phyloP scores from a whole-genome alignment of 1,140 invertebrate genomes.

The Drosophila hydei region DNA sequence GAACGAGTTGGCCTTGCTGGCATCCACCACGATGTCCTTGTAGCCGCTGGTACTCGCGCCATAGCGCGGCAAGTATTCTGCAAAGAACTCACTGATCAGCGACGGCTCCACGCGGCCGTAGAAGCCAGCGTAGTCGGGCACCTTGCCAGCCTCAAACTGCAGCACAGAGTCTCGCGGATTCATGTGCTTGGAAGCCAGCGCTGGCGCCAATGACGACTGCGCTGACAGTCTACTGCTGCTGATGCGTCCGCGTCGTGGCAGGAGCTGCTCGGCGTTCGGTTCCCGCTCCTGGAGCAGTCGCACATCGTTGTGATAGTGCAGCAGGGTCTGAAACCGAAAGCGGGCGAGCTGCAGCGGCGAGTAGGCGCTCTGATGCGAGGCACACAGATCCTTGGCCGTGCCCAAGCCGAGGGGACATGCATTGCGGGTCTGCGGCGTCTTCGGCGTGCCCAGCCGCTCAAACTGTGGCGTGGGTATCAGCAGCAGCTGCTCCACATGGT shows the following conservation, averaged over 20 bases:
- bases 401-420: not conserved
- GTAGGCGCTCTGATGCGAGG: not conserved
- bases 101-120: constrained; percentile 40
- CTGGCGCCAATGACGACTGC: not conserved
- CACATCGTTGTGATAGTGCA: constrained; percentile 31
- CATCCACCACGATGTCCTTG: constrained; percentile 57
- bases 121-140: constrained; percentile 55
- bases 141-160: constrained; percentile 6
- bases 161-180: constrained; percentile 51
- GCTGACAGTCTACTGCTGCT: not conserved
- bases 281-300: constrained; percentile 20
- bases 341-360: constrained; percentile 46
- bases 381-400: constrained; percentile 10
- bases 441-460: constrained; percentile 3
- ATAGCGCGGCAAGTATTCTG: constrained; percentile 59
- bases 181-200: constrained; percentile 24
- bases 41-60: constrained; percentile 52
- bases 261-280: constrained; percentile 6
- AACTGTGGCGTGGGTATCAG: not conserved
- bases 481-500: not conserved
- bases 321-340: constrained; percentile 21
- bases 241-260: constrained; percentile 33
- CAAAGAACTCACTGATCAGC: constrained; percentile 49
- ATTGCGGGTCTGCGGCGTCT: not conserved
- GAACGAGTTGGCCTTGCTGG: constrained; percentile 48